Base-by-base conservation (phyloP, 2,888 invertebrate species). In the Frankliniella intonsa region DNA sequence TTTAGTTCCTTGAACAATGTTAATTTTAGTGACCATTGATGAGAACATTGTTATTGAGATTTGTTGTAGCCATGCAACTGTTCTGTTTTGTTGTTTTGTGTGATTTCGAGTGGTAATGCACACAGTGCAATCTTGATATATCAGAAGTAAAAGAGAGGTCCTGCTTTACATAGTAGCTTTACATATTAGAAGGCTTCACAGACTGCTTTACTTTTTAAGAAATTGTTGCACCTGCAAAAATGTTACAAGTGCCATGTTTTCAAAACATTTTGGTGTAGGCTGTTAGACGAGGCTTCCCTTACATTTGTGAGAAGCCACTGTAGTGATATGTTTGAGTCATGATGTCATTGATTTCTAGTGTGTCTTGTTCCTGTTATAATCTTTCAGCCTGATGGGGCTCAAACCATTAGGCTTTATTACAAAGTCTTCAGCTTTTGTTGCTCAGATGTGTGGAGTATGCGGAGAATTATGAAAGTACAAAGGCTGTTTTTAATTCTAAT, bases 1-100 rank as follows among this genome's bases (percentile, higher is more conserved):
- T 76, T 76, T 76, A 76, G 69, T 76, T 76, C 69, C 69, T 76
- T 76, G 25, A 76, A 76, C 25, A 25, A 76, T 76, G 69, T 76
- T 25, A 12, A 76, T 76, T 76, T 76, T 76, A 76, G 25, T 76
- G 69, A 22, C 69, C 22, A 10, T 22, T 76, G 22, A 25, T 9
- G 22, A 11, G 25, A 76, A 22, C 25, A 22, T 76, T 76, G 69
- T 76, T 76, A 76, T 76, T 76, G 25, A 76, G 25, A 22, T 19
- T 62, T 76, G 69, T 76, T 76, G 25, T 76, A 76, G 69, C 69
- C 25, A 25, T 76, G 69, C 25, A 76, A 76, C 25, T 22, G 25
- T 25, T 25, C 25, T 62, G 25, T 76, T 76, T 76, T 76, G 69
- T 76, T 76, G 22, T 25, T 76, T 22, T 76, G 69, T 25, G 11